Conservation (phyloP, 1,140 invertebrate species). For the Platorchestia sp. region DNA sequence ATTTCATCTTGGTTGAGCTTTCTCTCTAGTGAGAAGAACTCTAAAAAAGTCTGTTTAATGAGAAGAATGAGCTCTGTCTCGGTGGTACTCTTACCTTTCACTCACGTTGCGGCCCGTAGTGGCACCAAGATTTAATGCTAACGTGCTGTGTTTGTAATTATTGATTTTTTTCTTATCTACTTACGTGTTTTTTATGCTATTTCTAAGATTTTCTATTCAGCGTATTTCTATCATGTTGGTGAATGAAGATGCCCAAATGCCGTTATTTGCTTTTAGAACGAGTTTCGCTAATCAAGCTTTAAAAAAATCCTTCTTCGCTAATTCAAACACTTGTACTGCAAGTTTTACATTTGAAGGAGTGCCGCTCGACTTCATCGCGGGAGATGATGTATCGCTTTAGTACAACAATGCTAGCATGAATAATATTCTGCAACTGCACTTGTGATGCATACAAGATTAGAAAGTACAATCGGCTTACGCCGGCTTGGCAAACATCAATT, state of each 20-base stretch:
- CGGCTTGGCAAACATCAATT: conserved; percentile 18
- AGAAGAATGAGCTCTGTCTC: too few relatives aligned
- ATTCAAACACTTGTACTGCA: not conserved
- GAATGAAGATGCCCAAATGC: not conserved
- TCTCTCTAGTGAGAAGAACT: not conserved
- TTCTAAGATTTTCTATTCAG: not conserved
- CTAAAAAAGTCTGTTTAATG: not conserved
- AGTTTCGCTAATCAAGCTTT: not conserved
- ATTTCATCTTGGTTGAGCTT: not conserved
- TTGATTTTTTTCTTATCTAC: not conserved
- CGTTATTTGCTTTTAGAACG: not conserved
- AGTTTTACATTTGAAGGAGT: not conserved
- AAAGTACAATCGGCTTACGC: conserved; percentile 19
- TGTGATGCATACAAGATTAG: conserved; percentile 17
- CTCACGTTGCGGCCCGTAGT: not conserved
- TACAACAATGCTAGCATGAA: not conserved
- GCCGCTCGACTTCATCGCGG: not conserved
- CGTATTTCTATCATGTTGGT: not conserved
- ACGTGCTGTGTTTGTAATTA: not conserved
- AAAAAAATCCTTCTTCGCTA: not conserved
- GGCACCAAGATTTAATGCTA: not conserved
- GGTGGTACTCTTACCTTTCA: not conserved
- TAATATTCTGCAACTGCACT: not conserved
- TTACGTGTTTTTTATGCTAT: not conserved
- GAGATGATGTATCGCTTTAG: not conserved